Conservation (phyloP, 2,888 invertebrate genomes). For the Spodoptera exigua region DNA sequence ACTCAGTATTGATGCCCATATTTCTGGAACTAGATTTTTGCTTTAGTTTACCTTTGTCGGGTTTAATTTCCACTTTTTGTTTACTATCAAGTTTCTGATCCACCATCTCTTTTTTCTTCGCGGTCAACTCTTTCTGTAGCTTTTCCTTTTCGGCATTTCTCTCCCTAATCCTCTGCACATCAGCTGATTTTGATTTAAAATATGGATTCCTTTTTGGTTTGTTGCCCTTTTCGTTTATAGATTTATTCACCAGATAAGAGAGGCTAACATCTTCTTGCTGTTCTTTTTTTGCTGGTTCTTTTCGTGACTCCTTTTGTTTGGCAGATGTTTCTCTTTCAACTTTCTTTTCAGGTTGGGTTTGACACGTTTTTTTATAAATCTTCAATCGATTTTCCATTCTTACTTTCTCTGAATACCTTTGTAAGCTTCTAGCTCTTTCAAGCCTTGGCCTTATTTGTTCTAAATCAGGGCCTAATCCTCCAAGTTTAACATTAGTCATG, state of each 20-base stretch:
- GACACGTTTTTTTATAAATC: constrained; percentile 79
- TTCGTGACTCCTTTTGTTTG: constrained; percentile 54
- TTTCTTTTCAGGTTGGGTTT: constrained; percentile 71
- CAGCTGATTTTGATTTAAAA: constrained; percentile 71
- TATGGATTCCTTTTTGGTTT: constrained; percentile 61
- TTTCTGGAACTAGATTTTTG: constrained; percentile 65
- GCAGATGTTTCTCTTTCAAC: constrained; percentile 58
- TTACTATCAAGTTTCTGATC: constrained; percentile 33
- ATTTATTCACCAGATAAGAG: constrained; percentile 79
- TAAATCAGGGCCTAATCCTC: constrained; percentile 83
- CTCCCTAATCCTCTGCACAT: constrained; percentile 57
- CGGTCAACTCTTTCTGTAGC: constrained; percentile 42
- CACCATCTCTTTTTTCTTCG: constrained; percentile 24
- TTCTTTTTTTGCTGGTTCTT: constrained; percentile 46
- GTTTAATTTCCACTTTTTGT: constrained; percentile 39
- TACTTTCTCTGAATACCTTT: constrained; percentile 85
- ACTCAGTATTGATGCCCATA: constrained; percentile 67
- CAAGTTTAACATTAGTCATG: constrained; percentile 74
- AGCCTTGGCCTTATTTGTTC: constrained; percentile 82
- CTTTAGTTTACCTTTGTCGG: constrained; percentile 47
- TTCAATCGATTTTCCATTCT: constrained; percentile 83
- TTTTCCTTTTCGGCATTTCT: constrained; percentile 38
- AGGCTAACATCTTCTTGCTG: constrained; percentile 54
- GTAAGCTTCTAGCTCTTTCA: constrained; percentile 83
- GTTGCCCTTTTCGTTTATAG: constrained; percentile 61